Conservation (phyloP, 2,888 invertebrate species). For the Margaritifera margaritifera region DNA sequence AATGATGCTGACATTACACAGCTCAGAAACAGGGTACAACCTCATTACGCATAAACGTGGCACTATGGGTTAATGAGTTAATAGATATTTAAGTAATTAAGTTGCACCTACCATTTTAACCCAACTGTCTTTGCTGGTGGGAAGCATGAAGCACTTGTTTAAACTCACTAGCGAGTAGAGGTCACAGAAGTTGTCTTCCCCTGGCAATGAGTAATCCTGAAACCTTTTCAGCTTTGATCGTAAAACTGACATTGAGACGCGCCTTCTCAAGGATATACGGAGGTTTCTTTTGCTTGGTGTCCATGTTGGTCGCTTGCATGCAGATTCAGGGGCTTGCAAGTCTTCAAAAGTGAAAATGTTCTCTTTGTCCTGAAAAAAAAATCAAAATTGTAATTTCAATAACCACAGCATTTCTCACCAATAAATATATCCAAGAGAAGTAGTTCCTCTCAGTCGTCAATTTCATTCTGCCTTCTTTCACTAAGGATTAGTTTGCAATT, state of each 20-base stretch:
- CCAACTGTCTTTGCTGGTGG: background rate
- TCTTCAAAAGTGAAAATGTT: conserved; percentile 13
- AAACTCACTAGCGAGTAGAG: too few species aligned
- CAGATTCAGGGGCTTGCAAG: background rate
- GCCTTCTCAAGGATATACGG: conserved; percentile 38
- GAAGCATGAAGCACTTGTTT: background rate
- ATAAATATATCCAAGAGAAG: too few species aligned
- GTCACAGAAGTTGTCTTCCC: too few species aligned
- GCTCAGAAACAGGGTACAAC: too few species aligned
- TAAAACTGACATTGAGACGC: conserved; percentile 47
- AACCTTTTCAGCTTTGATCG: conserved; percentile 49
- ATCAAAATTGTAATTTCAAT: background rate
- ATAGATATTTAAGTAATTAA: too few species aligned
- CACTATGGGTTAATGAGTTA: too few species aligned
- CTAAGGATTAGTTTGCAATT: too few species aligned
- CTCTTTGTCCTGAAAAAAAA: conserved; percentile 29
- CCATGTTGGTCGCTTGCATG: background rate
- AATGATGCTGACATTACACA: too few species aligned
- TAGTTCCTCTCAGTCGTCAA: background rate
- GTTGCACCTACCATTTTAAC: conserved; percentile 2
- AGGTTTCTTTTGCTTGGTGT: conserved; percentile 15
- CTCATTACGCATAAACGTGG: too few species aligned
- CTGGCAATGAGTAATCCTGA: conserved; percentile 51
- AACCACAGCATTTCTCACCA: too few species aligned
- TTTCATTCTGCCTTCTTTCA: background rate